These are phyloP conservation scores for Drosophila rellima DNA, from an alignment of 2,888 invertebrate genomes.

Conservation along the genomic window DNA sequence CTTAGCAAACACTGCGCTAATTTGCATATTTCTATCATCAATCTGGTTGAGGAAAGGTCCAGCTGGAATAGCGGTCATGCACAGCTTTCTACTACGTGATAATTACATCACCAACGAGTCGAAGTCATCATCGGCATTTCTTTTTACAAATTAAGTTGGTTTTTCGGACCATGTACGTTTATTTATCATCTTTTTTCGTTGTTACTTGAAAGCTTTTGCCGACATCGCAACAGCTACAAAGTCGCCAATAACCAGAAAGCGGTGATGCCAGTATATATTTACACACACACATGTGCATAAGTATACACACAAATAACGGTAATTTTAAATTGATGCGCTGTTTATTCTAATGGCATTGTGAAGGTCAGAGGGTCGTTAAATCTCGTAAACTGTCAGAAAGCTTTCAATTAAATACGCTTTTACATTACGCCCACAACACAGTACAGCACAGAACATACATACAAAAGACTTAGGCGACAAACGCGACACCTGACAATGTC, in stretches of 20 bases:
- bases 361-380: conserved; percentile 58
- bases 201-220: conserved; percentile 60
- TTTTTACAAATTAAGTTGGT: conserved; percentile 45
- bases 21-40: conserved; percentile 68
- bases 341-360: conserved; percentile 57
- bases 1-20: conserved; percentile 31
- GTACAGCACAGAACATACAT: background rate
- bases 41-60: conserved; percentile 47
- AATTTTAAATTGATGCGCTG: conserved; percentile 43
- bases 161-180: conserved; percentile 36
- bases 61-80: conserved; percentile 6
- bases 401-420: conserved; percentile 32
- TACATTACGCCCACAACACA: conserved; percentile 47
- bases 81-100: conserved; percentile 72
- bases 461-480: conserved; percentile 59
- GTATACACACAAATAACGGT: conserved; percentile 49
- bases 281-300: background rate
- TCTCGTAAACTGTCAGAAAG: conserved; percentile 63
- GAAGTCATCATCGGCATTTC: conserved; percentile 34
- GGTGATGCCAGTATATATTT: conserved; percentile 22
- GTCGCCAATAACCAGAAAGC: conserved; percentile 14
- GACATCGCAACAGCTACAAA: conserved; percentile 21
- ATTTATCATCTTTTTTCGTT: conserved; percentile 35
- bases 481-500: conserved; percentile 45
- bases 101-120: conserved; percentile 76